Evolutionary conservation across 2,113 vertebrate genomes (phyloP), one percentile per base, ranked within the genome.

Genomic region (Lophura nycthemera): DNA sequence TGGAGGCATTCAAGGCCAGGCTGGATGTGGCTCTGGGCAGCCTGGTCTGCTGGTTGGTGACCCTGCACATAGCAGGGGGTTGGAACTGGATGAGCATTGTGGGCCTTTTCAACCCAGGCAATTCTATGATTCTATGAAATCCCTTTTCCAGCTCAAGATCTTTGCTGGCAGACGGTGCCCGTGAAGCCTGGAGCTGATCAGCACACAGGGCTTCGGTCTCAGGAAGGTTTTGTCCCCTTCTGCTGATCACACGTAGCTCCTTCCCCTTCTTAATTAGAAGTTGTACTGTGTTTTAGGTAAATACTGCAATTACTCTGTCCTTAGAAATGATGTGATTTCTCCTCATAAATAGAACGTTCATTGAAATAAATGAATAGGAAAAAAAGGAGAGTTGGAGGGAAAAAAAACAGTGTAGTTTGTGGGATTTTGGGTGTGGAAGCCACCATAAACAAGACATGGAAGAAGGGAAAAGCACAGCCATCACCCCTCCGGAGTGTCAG

Each of bases 121-220:
- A 22, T 50, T 50, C 22, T 6, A 48, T 24, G 48, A 50, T 50
- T 50, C 22, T 50, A 13, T 24, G 22, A 50, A 22, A 50, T 50
- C 48, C 48, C 27, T 72, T 81, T 79, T 71, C 48, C 22, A 13
- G 15, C 54, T 76, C 5, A 0, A 0, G 79, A 70, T 88, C 94
- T 93, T 92, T 92, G 90, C 88, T 93, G 74, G 86, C 54, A 84
- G 65, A 66, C 93, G 84, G 13, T 11, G 60, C 13, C 6, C 4
- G 11, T 8, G 15, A 15, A 63, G 50, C 36, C 56, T 25, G 13
- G 14, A 92, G 93, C 94, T 40, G 3, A 42, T 90, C 83, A 8
- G 15, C 95, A 96, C 92, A 92, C 95, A 91, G 93, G 90, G n/a
- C 59, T 88, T 89, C 78, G 82, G 70, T 80, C 76, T 70, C 30